These are phyloP conservation scores for Pseudomyrmex concolor DNA, from an alignment of 1,140 invertebrate genomes.

Conservation along the genomic window DNA sequence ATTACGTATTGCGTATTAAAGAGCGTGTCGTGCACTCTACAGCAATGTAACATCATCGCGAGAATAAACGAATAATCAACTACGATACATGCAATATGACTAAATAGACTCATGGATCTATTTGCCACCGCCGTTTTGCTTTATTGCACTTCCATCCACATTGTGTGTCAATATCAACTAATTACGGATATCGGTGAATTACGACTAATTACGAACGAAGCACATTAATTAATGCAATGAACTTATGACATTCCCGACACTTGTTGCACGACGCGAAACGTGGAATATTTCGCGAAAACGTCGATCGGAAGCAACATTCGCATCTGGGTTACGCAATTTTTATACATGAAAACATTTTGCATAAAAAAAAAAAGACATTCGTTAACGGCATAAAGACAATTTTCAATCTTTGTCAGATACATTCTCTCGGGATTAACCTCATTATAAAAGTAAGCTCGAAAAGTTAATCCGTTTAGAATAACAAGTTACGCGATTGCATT, in stretches of 20 bases:
- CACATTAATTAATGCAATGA: slow-evolving; percentile 3
- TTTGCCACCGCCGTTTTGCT: neutral
- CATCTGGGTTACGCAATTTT: neutral
- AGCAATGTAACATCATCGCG: too few relatives aligned
- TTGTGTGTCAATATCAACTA: neutral
- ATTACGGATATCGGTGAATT: neutral
- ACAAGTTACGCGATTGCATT: neutral
- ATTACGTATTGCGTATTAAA: too few relatives aligned
- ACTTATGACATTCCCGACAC: neutral
- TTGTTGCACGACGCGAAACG: neutral
- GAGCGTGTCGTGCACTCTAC: too few relatives aligned
- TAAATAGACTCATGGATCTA: neutral
- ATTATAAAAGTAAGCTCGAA: neutral
- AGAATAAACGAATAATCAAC: too few relatives aligned
- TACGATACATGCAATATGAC: too few relatives aligned
- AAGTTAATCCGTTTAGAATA: neutral
- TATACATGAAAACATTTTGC: neutral
- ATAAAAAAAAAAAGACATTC: too few relatives aligned
- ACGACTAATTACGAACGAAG: neutral
- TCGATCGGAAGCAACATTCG: neutral
- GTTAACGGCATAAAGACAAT: too few relatives aligned
- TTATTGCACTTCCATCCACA: neutral
- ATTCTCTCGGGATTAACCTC: neutral
- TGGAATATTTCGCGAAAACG: neutral
- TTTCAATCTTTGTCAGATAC: too few relatives aligned